Evolutionary conservation across 2,797 vertebrate genomes (phyloP).

Genomic region (Gadopsis marmoratus): DNA sequence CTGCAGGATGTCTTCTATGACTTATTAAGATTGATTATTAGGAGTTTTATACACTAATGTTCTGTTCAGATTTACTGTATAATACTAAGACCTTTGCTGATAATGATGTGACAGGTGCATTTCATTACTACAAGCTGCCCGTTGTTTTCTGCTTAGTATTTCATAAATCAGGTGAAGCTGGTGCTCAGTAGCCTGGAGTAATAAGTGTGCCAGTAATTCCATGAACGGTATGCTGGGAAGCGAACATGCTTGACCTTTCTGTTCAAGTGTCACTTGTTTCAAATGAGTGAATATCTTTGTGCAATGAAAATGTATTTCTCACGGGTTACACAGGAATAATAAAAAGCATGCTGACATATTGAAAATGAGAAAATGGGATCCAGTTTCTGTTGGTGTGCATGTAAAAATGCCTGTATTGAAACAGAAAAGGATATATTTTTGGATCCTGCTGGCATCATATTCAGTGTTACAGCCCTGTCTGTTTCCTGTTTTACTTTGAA

Average conservation of each 20-base stretch:
- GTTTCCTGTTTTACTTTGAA: no score
- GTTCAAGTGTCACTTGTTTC: slow-evolving; percentile 8
- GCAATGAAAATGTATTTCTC: slow-evolving; percentile 2
- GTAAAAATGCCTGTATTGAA: not conserved
- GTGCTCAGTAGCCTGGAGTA: not conserved
- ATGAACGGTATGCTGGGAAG: not conserved
- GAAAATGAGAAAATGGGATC: slow-evolving; percentile 16
- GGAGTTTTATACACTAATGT: not conserved
- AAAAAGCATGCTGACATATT: slow-evolving; percentile 4
- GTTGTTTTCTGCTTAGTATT: not conserved
- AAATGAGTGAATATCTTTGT: not conserved
- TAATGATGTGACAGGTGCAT: not conserved
- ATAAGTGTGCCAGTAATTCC: not conserved
- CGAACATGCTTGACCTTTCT: slow-evolving; percentile 21
- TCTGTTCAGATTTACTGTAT: not conserved
- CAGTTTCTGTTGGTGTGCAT: slow-evolving; percentile 9
- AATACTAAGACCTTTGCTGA: not conserved
- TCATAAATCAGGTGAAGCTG: not conserved
- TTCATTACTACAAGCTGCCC: not conserved
- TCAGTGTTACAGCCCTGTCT: no score
- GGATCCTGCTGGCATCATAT: not conserved
- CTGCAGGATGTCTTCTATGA: not conserved
- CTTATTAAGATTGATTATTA: not conserved
- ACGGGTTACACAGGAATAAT: not conserved
- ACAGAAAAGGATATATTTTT: not conserved